Conservation (phyloP, 23 tunicate genomes). For the Botrylloides violaceus region DNA sequence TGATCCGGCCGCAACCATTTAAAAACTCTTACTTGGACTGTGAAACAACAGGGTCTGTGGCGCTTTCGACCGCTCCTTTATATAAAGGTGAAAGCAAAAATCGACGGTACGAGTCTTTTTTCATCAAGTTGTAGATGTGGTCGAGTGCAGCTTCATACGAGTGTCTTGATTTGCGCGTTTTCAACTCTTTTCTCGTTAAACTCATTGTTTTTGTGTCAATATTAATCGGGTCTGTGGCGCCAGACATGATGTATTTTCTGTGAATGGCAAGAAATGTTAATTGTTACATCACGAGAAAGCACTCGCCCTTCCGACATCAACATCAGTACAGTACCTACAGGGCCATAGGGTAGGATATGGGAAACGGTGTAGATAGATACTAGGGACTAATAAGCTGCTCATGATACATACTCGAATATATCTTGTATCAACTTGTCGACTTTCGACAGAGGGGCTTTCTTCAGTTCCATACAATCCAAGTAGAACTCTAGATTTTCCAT, state of each 20-base stretch:
- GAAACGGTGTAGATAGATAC: not conserved
- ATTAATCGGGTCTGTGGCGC: slow-evolving; percentile 41
- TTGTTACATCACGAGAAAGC: not conserved
- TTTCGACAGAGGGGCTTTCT: slow-evolving; percentile 21
- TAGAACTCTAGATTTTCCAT: slow-evolving; percentile 61
- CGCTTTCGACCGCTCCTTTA: slow-evolving; percentile 39
- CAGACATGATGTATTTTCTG: slow-evolving; percentile 39
- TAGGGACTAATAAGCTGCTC: not conserved
- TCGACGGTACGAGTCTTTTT: slow-evolving; percentile 74
- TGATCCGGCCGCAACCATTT: too few species aligned
- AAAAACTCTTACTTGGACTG: slow-evolving; percentile 41
- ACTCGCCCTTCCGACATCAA: too few species aligned
- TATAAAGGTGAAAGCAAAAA: slow-evolving; percentile 37
- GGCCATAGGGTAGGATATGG: too few species aligned
- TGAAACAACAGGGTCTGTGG: slow-evolving; percentile 31
- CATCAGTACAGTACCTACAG: too few species aligned
- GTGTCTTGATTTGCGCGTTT: slow-evolving; percentile 17
- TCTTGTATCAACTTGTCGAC: slow-evolving; percentile 34
- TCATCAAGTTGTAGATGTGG: slow-evolving; percentile 74
- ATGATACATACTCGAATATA: slow-evolving; percentile 32
- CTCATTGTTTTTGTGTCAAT: slow-evolving; percentile 64
- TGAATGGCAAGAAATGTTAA: not conserved
- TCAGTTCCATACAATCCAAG: slow-evolving; percentile 25
- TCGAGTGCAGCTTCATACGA: slow-evolving; percentile 56
- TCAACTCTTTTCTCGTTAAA: slow-evolving; percentile 16